Conservation (phyloP, 2,113 vertebrate genomes). For the Cryptotis parvus region DNA sequence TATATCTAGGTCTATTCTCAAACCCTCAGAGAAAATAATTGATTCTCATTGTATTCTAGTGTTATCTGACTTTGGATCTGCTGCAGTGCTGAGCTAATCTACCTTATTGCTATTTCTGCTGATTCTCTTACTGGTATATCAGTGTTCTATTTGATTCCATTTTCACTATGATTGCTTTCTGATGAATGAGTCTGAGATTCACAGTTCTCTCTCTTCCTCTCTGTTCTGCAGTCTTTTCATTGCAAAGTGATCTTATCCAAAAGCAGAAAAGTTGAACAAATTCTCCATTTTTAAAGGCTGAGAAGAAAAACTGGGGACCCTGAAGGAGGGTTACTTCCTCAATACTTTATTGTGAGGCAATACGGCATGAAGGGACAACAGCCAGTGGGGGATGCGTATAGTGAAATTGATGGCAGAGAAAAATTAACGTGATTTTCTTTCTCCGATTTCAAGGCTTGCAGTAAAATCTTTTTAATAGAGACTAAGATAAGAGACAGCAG, state of each 20-base stretch:
- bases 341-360: too few relatives aligned
- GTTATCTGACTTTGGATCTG: not conserved
- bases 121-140: rapidly evolving
- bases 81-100: rapidly evolving
- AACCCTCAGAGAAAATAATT: not conserved
- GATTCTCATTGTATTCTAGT: not conserved
- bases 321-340: rapidly evolving
- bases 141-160: not conserved
- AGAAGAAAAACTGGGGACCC: not conserved
- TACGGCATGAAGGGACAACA: rapidly evolving
- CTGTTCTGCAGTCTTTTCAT: not conserved
- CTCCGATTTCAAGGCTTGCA: not conserved
- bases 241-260: not conserved
- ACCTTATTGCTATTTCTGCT: rapidly evolving
- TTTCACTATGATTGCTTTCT: not conserved
- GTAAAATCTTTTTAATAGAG: conserved; percentile 38
- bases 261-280: not conserved
- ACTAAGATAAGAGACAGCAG: conserved; percentile 51
- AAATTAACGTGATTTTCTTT: not conserved
- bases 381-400: not conserved
- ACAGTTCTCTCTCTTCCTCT: not conserved
- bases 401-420: not conserved
- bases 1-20: not conserved
- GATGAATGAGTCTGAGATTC: not conserved
- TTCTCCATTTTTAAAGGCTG: not conserved